phyloP scores from a whole-genome alignment of 1,140 invertebrate genomes.

The Grapholita molesta region DNA sequence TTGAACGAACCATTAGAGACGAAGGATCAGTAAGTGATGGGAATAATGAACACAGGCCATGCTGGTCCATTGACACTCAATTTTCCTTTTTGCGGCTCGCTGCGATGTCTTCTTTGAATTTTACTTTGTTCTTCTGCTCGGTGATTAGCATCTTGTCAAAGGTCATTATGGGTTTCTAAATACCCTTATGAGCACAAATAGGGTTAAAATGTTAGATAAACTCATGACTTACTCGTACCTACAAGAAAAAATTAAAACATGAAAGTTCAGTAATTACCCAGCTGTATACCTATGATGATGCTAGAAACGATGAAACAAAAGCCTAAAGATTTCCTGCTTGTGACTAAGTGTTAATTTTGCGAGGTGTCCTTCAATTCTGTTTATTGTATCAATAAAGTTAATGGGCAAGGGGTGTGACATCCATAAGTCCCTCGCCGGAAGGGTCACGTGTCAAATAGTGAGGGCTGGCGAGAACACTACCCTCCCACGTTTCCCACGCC shows the following conservation, averaged over 20 bases:
- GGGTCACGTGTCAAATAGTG: conserved; percentile 57
- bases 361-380: not conserved
- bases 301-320: not conserved
- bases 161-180: not conserved
- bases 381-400: conserved; percentile 6
- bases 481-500: conserved; percentile 64
- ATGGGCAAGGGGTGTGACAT: conserved; percentile 11
- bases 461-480: conserved; percentile 59
- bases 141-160: not conserved
- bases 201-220: not conserved
- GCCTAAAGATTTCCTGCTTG: conserved; percentile 5
- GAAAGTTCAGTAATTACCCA: not conserved
- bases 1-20: not conserved
- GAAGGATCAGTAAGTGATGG: not conserved
- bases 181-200: not conserved
- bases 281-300: too few relatives aligned
- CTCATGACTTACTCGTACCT: not conserved
- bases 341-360: not conserved
- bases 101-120: conserved; percentile 26
- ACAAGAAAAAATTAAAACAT: not conserved
- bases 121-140: conserved; percentile 19
- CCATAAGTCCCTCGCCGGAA: conserved; percentile 38
- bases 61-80: conserved; percentile 75
- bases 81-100: conserved; percentile 58
- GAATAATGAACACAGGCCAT: conserved; percentile 29